phyloP scores from a whole-genome alignment of 2,113 vertebrate species.

The Felis chaus region DNA sequence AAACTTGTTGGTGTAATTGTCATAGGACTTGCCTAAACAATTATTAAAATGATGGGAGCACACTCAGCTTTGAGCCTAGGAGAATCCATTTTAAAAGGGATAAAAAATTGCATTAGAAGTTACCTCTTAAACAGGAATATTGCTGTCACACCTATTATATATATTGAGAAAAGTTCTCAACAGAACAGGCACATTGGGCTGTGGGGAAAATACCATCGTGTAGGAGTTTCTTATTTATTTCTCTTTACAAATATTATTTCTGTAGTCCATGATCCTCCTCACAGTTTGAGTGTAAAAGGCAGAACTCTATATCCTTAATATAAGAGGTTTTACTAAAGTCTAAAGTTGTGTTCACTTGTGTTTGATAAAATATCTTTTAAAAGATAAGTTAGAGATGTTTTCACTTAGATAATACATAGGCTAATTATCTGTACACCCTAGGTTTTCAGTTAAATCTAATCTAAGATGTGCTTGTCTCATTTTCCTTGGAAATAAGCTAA shows the following conservation, averaged over 20 bases:
- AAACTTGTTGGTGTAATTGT: constrained; percentile 50
- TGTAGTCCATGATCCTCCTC: neutral
- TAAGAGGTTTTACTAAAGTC: constrained; percentile 45
- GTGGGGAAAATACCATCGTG: neutral
- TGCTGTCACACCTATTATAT: neutral
- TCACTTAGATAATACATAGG: constrained; percentile 27
- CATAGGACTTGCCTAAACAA: constrained; percentile 52
- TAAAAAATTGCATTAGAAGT: constrained; percentile 32
- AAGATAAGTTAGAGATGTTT: neutral
- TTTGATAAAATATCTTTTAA: constrained; percentile 55
- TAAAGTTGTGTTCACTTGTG: constrained; percentile 47
- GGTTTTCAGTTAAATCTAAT: constrained; percentile 28
- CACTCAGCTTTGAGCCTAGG: constrained; percentile 57
- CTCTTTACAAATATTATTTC: constrained; percentile 23
- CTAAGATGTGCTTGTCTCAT: neutral
- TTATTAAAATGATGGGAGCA: constrained; percentile 57
- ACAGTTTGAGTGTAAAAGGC: constrained; percentile 12
- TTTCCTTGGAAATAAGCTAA: constrained; percentile 21
- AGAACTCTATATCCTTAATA: constrained; percentile 31
- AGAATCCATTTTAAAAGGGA: neutral
- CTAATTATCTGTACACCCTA: constrained; percentile 16
- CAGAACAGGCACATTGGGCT: neutral
- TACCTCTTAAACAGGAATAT: neutral
- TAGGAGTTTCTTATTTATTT: constrained; percentile 27
- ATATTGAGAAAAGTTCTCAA: constrained; percentile 39